These are phyloP conservation scores for Drosophila borborema DNA, from an alignment of 2,888 invertebrate species.

Conservation along the genomic window DNA sequence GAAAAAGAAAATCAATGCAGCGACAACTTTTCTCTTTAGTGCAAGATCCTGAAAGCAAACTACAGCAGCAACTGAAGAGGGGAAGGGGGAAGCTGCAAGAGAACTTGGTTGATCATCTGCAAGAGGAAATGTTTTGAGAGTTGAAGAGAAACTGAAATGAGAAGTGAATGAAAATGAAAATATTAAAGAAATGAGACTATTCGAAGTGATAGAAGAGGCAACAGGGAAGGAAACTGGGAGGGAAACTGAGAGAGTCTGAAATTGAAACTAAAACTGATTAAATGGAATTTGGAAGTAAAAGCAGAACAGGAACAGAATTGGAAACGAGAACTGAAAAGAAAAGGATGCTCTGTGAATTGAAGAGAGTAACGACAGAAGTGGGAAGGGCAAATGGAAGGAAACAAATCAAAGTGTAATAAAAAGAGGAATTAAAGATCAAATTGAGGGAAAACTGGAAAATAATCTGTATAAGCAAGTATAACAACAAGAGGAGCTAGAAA, in stretches of 20 bases:
- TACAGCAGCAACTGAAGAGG: not conserved
- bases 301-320: not conserved
- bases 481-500: not conserved
- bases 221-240: not conserved
- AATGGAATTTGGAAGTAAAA: not conserved
- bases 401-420: too few species aligned
- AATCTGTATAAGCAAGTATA: too few species aligned
- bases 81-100: not conserved
- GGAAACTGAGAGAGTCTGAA: not conserved
- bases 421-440: not conserved
- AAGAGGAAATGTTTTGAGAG: not conserved
- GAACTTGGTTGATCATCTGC: not conserved
- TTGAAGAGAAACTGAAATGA: not conserved
- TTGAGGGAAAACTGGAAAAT: not conserved
- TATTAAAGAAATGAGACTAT: too few species aligned
- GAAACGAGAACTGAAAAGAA: not conserved
- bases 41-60: constrained; percentile 1
- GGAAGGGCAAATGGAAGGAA: not conserved
- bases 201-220: too few species aligned
- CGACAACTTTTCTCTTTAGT: constrained; percentile 26
- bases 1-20: constrained; percentile 59
- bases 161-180: too few species aligned
- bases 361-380: not conserved
- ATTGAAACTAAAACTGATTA: not conserved
- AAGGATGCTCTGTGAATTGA: not conserved